Base-by-base conservation (phyloP, 2,888 invertebrate species). In the Mactromeris polynyma region DNA sequence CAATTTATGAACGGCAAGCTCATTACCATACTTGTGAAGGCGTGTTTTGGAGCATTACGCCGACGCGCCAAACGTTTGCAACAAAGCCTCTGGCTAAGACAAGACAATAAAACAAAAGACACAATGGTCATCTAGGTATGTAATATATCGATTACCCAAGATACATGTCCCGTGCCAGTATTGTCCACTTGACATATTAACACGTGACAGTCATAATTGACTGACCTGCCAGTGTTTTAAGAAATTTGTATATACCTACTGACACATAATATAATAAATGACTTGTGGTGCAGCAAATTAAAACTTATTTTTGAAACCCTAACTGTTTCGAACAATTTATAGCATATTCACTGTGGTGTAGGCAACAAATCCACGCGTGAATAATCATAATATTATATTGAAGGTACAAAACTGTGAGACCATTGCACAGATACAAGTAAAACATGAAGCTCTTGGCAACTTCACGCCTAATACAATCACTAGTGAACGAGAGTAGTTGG, bases 1-100 rank as follows among this genome's bases (percentile, higher is more conserved):
- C 83, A 83, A 46, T 73, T 77, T 83, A 77, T 83, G 83, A 73
- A 83, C 31, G 46, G 11, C 9, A 46, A 31, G 77, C 77, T 73
- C 69, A 73, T 73, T 46, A 83, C 33, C 33, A 42, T 83, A 46
- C 21, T 9, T 82, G 69, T 40, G 40, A 58, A 42, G 58, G 64
- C 36, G 33, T 19, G 31, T 58, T 69, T 77, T 33, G 31, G 77
- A 51, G 26, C 26, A 83, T 51, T 40, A 83, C 77, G 21, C 77
- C 73, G 36, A 83, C 83, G 77, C 83, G 83, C 51, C 31, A 46
- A 46, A 77, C 58, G 58, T 64, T 73, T 33, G 33, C 36, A 36
- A 36, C 33, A 33, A 73, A 33, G 73, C 73, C 73, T 73, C 36
- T 33, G 73, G 73, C 73, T 33, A 73, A 36, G 11, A 36, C 17